phyloP scores from a whole-genome alignment of 2,797 vertebrate genomes.

The Lithobates pipiens region DNA sequence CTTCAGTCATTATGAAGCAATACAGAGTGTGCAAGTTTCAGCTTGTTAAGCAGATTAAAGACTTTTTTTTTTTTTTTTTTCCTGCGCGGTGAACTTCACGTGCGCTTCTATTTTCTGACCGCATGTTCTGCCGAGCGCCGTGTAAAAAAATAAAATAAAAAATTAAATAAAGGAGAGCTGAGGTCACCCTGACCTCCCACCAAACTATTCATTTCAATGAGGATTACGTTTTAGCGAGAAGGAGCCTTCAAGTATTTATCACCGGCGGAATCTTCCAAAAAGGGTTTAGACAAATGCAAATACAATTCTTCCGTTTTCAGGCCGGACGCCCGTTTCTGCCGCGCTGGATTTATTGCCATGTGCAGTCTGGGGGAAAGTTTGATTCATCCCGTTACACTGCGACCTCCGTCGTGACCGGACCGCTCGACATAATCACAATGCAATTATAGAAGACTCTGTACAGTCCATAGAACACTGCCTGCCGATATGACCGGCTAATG shows the following conservation, averaged over 20 bases:
- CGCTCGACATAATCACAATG: neutral
- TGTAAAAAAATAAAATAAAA: conserved; percentile 4
- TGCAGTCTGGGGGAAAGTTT: neutral
- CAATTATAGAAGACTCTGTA: neutral
- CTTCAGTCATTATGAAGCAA: conserved; percentile 14
- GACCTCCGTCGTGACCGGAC: too few species aligned
- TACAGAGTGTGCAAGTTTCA: conserved; percentile 34
- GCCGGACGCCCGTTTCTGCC: neutral
- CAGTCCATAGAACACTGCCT: neutral
- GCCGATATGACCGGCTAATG: neutral
- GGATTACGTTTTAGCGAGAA: conserved; percentile 41
- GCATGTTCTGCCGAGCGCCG: conserved; percentile 11
- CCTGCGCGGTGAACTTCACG: conserved; percentile 30
- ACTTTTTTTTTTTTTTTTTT: too few species aligned
- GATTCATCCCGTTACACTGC: too few species aligned
- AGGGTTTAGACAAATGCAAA: conserved; percentile 8
- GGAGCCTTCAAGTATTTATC: conserved; percentile 14
- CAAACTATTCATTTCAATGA: conserved; percentile 36
- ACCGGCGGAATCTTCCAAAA: neutral
- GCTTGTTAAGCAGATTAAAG: conserved; percentile 54
- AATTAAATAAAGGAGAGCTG: neutral
- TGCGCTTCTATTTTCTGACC: conserved; percentile 31
- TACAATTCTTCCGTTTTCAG: neutral
- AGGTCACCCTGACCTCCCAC: conserved; percentile 43
- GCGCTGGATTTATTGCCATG: neutral